These are phyloP conservation scores for Drosophila peninsularis DNA, from an alignment of 2,888 invertebrate species.

Conservation along the genomic window DNA sequence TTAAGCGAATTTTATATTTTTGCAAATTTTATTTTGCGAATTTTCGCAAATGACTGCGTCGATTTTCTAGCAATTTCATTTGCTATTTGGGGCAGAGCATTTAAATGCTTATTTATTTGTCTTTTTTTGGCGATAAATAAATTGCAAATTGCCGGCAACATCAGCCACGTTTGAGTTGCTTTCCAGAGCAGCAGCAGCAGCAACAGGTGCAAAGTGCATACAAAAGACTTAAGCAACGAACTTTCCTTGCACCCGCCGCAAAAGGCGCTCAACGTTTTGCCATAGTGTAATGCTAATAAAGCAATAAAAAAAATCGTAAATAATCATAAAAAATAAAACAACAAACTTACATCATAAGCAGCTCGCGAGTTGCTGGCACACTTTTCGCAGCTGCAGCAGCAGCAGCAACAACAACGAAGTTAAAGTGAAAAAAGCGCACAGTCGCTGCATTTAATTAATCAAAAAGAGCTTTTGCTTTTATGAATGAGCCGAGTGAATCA, in stretches of 20 bases:
- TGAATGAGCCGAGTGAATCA: slow-evolving; percentile 65
- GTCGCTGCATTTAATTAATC: slow-evolving; percentile 76
- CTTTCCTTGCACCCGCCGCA: slow-evolving; percentile 49
- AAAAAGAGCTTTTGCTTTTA: slow-evolving; percentile 73
- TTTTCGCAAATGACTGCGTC: slow-evolving; percentile 53
- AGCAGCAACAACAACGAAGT: slow-evolving; percentile 27
- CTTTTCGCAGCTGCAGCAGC: slow-evolving; percentile 60
- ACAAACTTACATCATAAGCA: slow-evolving; percentile 64
- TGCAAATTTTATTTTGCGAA: slow-evolving; percentile 26
- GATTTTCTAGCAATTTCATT: slow-evolving; percentile 50
- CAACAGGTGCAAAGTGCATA: slow-evolving; percentile 67
- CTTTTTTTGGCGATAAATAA: slow-evolving; percentile 33
- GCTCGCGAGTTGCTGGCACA: slow-evolving; percentile 66
- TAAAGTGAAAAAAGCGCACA: slow-evolving; percentile 44
- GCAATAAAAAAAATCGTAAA: slow-evolving; percentile 61
- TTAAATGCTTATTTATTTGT: slow-evolving; percentile 14
- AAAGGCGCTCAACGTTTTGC: slow-evolving; percentile 38
- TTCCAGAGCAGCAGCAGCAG: slow-evolving; percentile 42
- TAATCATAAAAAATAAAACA: slow-evolving; percentile 47
- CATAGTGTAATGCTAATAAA: slow-evolving; percentile 64
- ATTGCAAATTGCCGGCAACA: slow-evolving; percentile 41
- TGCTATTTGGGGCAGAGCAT: slow-evolving; percentile 44
- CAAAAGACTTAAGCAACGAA: slow-evolving; percentile 56
- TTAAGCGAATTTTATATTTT: slow-evolving; percentile 44
- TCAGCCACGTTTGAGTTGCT: slow-evolving; percentile 64